Evolutionary conservation across 2,797 vertebrate genomes (phyloP).

Genomic region (Gorsachius magnificus): DNA sequence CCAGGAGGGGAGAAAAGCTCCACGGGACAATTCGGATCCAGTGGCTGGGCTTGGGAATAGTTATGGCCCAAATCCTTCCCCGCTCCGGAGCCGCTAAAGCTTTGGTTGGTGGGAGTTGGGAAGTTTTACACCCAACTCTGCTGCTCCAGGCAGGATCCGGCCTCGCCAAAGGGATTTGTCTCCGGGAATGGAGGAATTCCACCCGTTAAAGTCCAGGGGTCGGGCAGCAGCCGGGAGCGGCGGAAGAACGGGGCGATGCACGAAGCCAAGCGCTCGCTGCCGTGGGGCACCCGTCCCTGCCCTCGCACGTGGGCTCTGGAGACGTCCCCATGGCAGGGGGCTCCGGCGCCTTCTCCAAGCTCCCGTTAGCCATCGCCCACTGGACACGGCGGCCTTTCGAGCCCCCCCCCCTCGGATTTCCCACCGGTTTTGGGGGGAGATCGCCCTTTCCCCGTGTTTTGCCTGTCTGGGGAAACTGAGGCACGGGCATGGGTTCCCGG

Average conservation of each 20-base stretch:
- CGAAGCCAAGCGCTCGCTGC: not conserved
- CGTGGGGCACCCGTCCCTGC: not conserved
- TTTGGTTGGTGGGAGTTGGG: accelerated
- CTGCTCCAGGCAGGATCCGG: not conserved
- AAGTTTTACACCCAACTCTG: not conserved
- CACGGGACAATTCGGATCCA: accelerated
- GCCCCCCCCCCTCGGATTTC: not conserved
- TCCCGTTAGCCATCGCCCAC: not conserved
- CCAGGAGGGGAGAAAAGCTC: not conserved
- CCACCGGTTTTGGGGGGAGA: accelerated
- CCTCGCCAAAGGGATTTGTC: accelerated
- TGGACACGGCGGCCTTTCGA: accelerated
- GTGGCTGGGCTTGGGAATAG: not conserved
- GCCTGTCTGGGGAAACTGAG: not conserved
- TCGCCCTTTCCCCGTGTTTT: not conserved
- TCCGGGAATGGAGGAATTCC: not conserved
- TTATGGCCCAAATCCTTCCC: not conserved
- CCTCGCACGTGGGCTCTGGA: not conserved
- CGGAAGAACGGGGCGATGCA: not conserved
- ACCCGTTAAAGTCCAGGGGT: not conserved
- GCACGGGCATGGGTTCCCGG: not conserved
- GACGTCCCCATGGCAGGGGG: not conserved
- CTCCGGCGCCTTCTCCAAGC: not conserved
- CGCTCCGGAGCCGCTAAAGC: accelerated
- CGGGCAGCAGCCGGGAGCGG: not conserved